A percentile compares a stretch with the other conserved stretches of the same genome.
Conservation (phyloP, 2,888 invertebrate genomes). For the Chalcis sispes region DNA sequence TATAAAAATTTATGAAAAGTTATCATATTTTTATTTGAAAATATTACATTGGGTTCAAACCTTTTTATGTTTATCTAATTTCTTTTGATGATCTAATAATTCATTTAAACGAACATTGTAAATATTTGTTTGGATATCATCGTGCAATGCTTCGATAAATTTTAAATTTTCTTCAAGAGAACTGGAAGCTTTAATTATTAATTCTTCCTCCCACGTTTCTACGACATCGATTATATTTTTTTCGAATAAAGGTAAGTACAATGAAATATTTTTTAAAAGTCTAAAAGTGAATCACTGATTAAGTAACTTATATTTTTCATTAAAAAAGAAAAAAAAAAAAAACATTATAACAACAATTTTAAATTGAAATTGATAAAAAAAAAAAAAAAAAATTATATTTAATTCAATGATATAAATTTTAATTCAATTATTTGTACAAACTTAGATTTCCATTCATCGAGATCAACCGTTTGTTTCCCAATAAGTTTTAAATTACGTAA, state of each 20-base stretch:
- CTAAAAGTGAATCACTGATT: slow-evolving; percentile 28
- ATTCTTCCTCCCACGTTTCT: slow-evolving; percentile 54
- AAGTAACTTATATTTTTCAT: not conserved
- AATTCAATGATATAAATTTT: not conserved
- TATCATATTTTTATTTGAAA: not conserved
- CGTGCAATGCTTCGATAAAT: slow-evolving; percentile 41
- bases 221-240: slow-evolving; percentile 43
- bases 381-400: not conserved
- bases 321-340: slow-evolving; percentile 3
- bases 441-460: slow-evolving; percentile 46
- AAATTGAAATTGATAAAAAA: slow-evolving; percentile 9
- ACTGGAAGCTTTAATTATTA: slow-evolving; percentile 37
- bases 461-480: slow-evolving; percentile 32
- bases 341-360: not conserved
- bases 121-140: slow-evolving; percentile 48
- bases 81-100: slow-evolving; percentile 53
- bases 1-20: slow-evolving; percentile 16
- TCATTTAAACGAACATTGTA: slow-evolving; percentile 57
- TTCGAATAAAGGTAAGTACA: slow-evolving; percentile 47
- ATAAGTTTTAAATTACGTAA: slow-evolving; percentile 28
- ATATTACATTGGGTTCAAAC: slow-evolving; percentile 42
- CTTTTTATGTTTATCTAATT: slow-evolving; percentile 58
- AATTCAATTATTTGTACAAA: slow-evolving; percentile 8
- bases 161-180: slow-evolving; percentile 50
- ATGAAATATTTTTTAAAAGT: slow-evolving; percentile 53